phyloP scores from a whole-genome alignment of 2,888 invertebrate genomes.

The Zaprionus bogoriensis region DNA sequence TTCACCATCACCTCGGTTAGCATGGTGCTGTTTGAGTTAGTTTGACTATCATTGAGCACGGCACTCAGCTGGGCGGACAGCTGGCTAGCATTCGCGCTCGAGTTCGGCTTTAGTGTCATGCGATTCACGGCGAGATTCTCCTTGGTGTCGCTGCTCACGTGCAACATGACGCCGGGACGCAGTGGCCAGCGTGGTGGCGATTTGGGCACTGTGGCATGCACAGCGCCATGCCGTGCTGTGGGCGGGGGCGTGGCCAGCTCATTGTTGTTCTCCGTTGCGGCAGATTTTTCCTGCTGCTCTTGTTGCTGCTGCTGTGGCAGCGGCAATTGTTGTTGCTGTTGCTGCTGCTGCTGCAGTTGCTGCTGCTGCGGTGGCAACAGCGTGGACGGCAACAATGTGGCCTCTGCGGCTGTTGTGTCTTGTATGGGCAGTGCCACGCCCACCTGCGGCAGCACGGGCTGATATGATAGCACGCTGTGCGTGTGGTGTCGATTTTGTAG shows the following conservation, averaged over 20 bases:
- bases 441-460: slow-evolving; percentile 75
- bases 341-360: slow-evolving; percentile 34
- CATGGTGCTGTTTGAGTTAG: slow-evolving; percentile 60
- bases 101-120: slow-evolving; percentile 71
- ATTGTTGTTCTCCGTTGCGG: slow-evolving; percentile 46
- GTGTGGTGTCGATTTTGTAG: slow-evolving; percentile 5
- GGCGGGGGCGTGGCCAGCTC: slow-evolving; percentile 57
- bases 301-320: slow-evolving; percentile 34
- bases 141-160: slow-evolving; percentile 89
- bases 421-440: slow-evolving; percentile 61
- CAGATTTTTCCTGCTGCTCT: slow-evolving; percentile 34
- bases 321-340: slow-evolving; percentile 31
- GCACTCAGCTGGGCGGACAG: slow-evolving; percentile 64
- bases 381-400: slow-evolving; percentile 57
- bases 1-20: slow-evolving; percentile 56
- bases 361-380: slow-evolving; percentile 54
- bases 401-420: slow-evolving; percentile 32
- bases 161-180: slow-evolving; percentile 93
- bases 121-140: slow-evolving; percentile 87
- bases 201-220: slow-evolving; percentile 76
- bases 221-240: slow-evolving; percentile 31
- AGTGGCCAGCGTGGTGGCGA: slow-evolving; percentile 89
- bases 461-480: slow-evolving; percentile 81
- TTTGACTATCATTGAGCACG: slow-evolving; percentile 56
- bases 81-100: slow-evolving; percentile 47